Conservation (phyloP, 2,797 vertebrate species). For the Periophthalmus magnuspinnatus region DNA sequence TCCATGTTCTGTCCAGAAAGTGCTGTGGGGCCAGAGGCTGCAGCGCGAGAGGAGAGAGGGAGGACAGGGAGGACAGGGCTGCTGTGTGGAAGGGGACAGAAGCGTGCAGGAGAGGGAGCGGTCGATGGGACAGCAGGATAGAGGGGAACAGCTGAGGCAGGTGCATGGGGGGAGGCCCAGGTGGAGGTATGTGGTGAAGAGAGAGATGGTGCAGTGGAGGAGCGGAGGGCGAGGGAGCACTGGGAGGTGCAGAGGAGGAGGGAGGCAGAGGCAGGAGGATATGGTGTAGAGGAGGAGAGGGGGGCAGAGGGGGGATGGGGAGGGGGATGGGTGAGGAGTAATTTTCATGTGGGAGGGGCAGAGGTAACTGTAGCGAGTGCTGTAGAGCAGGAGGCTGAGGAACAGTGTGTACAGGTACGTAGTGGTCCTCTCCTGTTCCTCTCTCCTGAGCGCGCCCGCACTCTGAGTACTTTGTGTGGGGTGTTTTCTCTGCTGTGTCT, state of each 20-base stretch:
- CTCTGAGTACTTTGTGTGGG: slow-evolving; percentile 43
- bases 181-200: slow-evolving; percentile 66
- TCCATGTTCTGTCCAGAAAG: slow-evolving; percentile 62
- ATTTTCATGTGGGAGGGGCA: slow-evolving; percentile 54
- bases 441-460: slow-evolving; percentile 25
- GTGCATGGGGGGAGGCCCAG: slow-evolving; percentile 80
- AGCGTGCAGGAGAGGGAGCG: slow-evolving; percentile 70
- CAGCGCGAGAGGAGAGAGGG: slow-evolving; percentile 82
- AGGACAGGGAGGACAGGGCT: not conserved
- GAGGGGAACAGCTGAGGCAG: slow-evolving; percentile 83
- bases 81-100: slow-evolving; percentile 69
- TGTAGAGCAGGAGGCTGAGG: slow-evolving; percentile 50
- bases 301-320: slow-evolving; percentile 62
- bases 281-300: slow-evolving; percentile 58
- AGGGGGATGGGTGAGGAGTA: slow-evolving; percentile 59
- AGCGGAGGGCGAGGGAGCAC: slow-evolving; percentile 61
- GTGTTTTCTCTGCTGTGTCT: slow-evolving; percentile 60
- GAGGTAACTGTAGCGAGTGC: slow-evolving; percentile 38
- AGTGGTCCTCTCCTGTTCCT: slow-evolving; percentile 38
- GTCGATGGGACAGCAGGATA: slow-evolving; percentile 82
- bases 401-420: slow-evolving; percentile 45
- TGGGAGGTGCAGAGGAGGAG: slow-evolving; percentile 69
- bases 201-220: slow-evolving; percentile 60
- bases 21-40: slow-evolving; percentile 75
- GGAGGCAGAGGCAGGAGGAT: slow-evolving; percentile 79